Evolutionary conservation across 1,140 invertebrate genomes (phyloP), one percentile per base, ranked within the genome.

Genomic region (Eciton burchellii): DNA sequence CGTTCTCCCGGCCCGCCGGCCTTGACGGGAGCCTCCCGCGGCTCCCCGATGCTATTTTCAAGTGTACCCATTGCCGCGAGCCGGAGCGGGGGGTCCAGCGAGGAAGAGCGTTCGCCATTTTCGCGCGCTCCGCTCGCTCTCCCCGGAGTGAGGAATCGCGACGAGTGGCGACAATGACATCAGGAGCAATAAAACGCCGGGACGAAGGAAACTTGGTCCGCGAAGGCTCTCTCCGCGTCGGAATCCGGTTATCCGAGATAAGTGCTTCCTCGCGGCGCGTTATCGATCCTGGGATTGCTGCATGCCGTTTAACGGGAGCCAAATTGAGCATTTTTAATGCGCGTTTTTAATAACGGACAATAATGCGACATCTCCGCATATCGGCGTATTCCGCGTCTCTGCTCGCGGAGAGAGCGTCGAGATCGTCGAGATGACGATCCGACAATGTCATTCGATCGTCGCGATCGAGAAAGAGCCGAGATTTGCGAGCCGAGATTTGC

Each of bases 41-140:
- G 81, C 79, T 81, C 82, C 70, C 26, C 72, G 85, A 62, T 88
- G 88, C 88, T 90, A 90, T 90, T 90, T 90, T 89, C 77, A 83
- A 89, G 56, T 83, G 76, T 86, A 29, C 81, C 71, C 70, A 57
- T 76, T 65, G 84, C 82, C 72, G 35, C 6, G 79, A 59, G 81
- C 26, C 57, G 41, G n/a, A 9, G 57, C 68, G 21, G 16, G 19
- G 41, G 21, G 65, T 73, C 16, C 57, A 26, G 21, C 14, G 49
- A 29, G 5, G 47, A 43, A 82, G n/a, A 81, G 54, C 52, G 11
- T 29, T 47, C 52, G 68, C 45, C 41, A 62, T 76, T 65, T 77
- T 84, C 59, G 41, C 21, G 41, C 47, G 35, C 59, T 66, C 41
- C 52, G 35, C 35, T 35, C 49, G 16, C n/a, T 54, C 29, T 71